Evolutionary conservation across 2,888 invertebrate species (phyloP), one percentile per base, ranked within the genome.

Genomic region (Pyrrhia umbra): DNA sequence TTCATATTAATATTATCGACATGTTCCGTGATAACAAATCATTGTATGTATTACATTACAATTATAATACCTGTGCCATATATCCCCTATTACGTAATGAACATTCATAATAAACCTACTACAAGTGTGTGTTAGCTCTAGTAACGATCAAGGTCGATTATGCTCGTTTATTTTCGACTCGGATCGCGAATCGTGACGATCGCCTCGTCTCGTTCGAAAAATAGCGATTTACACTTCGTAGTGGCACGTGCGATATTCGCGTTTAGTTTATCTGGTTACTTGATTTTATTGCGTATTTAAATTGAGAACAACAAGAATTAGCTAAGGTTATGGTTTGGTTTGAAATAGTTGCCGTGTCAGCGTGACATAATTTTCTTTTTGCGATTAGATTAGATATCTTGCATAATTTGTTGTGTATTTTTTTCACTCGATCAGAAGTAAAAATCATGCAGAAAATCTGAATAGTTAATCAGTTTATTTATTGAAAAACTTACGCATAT

Each of bases 111-210:
- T 30, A 50, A 56, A 4, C 37, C 1, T 45, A 66, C 1, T 25
- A 62, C 40, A 39, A 63, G 46, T 46, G 42, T 54, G 42, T 52
- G 27, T 51, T 55, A 3, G 60, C 56, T 52, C 34, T 64, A 21
- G 47, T 67, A 64, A 42, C 59, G 49, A 66, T 63, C 78, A 78
- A 78, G 77, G 77, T 23, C 72, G 49, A 47, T 43, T 47, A 52
- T 57, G 46, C 52, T 67, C 46, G 64, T 59, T 65, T 78, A 78
- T 78, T 75, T 78, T 68, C 57, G 64, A 60, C 40, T 39, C 37
- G 37, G 8, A 60, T 66, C 51, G 69, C 72, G 73, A 68, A 71
- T 57, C 60, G 68, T 52, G 55, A 49, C 69, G 72, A 62, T 49
- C 56, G 55, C 9, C n/a, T 23, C 39, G 54, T 51, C 40, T 58